Conservation (phyloP, 2,888 invertebrate species). For the Aplocera efformata region DNA sequence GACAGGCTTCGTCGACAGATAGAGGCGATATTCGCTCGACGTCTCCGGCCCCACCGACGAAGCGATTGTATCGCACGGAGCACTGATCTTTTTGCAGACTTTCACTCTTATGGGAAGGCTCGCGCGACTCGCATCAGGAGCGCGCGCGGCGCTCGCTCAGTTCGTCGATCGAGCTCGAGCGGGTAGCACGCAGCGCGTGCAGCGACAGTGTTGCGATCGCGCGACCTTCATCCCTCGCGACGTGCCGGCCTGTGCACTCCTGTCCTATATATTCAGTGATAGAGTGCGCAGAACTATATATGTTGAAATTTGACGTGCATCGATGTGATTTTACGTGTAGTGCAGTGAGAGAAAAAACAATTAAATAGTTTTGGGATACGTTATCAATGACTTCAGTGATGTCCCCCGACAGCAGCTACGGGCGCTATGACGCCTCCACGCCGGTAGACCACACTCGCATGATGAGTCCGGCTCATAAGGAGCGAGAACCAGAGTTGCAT, state of each 20-base stretch:
- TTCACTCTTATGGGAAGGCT: slow-evolving; percentile 78
- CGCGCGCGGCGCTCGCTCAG: slow-evolving; percentile 73
- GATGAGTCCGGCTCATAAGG: slow-evolving; percentile 66
- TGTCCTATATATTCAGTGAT: slow-evolving; percentile 61
- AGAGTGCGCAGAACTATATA: slow-evolving; percentile 50
- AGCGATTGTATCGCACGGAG: slow-evolving; percentile 76
- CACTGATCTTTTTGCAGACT: slow-evolving; percentile 80
- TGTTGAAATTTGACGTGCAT: slow-evolving; percentile 45
- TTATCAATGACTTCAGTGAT: slow-evolving; percentile 77
- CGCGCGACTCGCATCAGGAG: slow-evolving; percentile 62
- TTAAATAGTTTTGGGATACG: slow-evolving; percentile 42
- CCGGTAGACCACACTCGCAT: slow-evolving; percentile 74
- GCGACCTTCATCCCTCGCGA: slow-evolving; percentile 75
- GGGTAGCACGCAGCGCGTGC: slow-evolving; percentile 73
- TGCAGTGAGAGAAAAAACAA: slow-evolving; percentile 65
- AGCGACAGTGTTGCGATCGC: slow-evolving; percentile 44
- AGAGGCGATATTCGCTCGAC: slow-evolving; percentile 75
- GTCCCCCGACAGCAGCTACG: slow-evolving; percentile 84
- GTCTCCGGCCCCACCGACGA: slow-evolving; percentile 50
- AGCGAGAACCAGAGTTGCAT: slow-evolving; percentile 85
- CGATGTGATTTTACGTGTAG: slow-evolving; percentile 70
- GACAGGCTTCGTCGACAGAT: slow-evolving; percentile 73
- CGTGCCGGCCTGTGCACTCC: slow-evolving; percentile 65
- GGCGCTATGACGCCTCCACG: slow-evolving; percentile 77
- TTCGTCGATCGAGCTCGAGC: slow-evolving; percentile 81